Conservation (phyloP, 1,140 invertebrate species). For the Apocrypta bakeri region DNA sequence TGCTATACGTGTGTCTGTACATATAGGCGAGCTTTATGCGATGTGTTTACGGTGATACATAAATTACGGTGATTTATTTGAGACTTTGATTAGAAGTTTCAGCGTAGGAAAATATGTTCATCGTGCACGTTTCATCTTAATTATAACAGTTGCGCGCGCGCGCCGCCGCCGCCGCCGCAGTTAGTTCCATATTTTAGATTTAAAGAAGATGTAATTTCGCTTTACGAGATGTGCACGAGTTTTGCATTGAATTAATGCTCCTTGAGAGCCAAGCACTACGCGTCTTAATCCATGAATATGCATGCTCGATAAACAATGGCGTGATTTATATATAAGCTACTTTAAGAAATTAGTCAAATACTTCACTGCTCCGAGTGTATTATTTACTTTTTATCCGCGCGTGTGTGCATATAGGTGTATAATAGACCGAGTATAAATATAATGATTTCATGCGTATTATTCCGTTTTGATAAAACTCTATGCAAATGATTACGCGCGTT, state of each 20-base stretch:
- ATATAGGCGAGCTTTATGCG: constrained; percentile 37
- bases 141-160: constrained; percentile 35
- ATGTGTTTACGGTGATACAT: constrained; percentile 49
- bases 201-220: constrained; percentile 47
- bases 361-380: not conserved
- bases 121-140: constrained; percentile 44
- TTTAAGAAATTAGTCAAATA: not conserved
- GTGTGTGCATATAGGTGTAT: not conserved
- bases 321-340: not conserved
- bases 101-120: constrained; percentile 31
- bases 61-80: constrained; percentile 50
- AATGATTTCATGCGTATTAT: no score
- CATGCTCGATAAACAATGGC: not conserved
- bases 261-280: no score
- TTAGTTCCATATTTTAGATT: constrained; percentile 42
- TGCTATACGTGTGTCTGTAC: not conserved
- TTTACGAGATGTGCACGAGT: constrained; percentile 8
- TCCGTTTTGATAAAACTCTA: no score
- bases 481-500: no score
- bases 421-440: no score
- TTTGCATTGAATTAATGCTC: constrained; percentile 29
- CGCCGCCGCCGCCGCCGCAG: no score
- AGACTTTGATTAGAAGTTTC: constrained; percentile 47
- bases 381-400: not conserved
- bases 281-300: constrained; percentile 22